Conservation (phyloP, 1,140 invertebrate species). For the Aphelinus atriplicis region DNA sequence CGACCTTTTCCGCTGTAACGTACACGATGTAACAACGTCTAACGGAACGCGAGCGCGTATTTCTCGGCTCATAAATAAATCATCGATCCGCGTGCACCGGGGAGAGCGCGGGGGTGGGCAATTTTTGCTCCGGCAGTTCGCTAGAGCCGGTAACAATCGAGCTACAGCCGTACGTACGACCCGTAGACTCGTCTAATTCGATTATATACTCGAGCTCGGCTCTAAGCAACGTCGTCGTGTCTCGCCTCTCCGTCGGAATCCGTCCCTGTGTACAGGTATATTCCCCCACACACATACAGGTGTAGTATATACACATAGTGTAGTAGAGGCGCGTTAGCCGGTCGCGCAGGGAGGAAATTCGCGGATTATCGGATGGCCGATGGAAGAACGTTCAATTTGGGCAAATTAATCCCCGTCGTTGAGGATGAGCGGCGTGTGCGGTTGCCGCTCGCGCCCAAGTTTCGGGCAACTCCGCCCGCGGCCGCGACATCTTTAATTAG, state of each 20-base stretch:
- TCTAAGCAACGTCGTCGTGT: slow-evolving; percentile 39
- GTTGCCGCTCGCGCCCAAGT: slow-evolving; percentile 42
- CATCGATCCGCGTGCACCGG: too few species aligned
- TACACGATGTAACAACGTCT: too few species aligned
- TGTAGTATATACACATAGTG: too few species aligned
- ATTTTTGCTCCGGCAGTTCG: too few species aligned
- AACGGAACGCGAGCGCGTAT: too few species aligned
- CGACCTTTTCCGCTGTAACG: too few species aligned
- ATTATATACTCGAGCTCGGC: slow-evolving; percentile 58
- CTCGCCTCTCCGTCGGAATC: slow-evolving; percentile 51
- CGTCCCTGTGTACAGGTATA: slow-evolving; percentile 51
- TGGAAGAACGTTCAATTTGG: slow-evolving; percentile 65
- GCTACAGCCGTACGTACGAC: too few species aligned
- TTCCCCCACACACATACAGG: neutral
- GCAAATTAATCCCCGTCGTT: slow-evolving; percentile 60
- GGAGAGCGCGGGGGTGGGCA: too few species aligned
- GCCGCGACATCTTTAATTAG: slow-evolving; percentile 33
- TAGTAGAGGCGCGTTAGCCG: too few species aligned
- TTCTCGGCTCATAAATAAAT: too few species aligned
- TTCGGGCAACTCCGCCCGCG: slow-evolving; percentile 28
- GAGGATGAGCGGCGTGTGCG: slow-evolving; percentile 23
- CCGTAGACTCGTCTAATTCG: slow-evolving; percentile 62
- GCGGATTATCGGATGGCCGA: slow-evolving; percentile 60
- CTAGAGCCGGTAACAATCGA: too few species aligned
- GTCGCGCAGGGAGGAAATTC: slow-evolving; percentile 16